Conservation (phyloP, 2,888 invertebrate genomes). For the Molorchus minor region DNA sequence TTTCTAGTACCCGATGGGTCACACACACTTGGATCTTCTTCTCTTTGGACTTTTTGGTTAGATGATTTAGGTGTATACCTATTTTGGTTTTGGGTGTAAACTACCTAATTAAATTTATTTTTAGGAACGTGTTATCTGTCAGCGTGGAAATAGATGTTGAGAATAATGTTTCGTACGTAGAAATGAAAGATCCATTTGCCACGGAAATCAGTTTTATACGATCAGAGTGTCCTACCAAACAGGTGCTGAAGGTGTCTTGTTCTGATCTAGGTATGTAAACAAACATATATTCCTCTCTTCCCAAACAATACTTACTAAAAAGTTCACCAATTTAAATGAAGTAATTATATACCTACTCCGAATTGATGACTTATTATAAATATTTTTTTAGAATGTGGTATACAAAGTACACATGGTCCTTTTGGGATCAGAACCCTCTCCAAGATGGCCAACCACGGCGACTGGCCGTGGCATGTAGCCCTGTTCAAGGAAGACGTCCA, state of each 20-base stretch:
- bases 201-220: slow-evolving; percentile 83
- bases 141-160: slow-evolving; percentile 72
- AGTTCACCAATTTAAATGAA: no score
- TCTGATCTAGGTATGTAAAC: slow-evolving; percentile 76
- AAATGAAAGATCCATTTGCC: slow-evolving; percentile 83
- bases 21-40: no score
- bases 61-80: no score
- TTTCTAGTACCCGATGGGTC: no score
- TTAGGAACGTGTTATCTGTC: slow-evolving; percentile 75
- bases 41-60: no score
- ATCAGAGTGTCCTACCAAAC: slow-evolving; percentile 76
- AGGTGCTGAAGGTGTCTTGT: slow-evolving; percentile 83
- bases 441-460: slow-evolving; percentile 81
- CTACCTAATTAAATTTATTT: no score
- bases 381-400: slow-evolving; percentile 57
- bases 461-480: slow-evolving; percentile 94
- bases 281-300: no score
- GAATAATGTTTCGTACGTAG: slow-evolving; percentile 74
- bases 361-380: no score
- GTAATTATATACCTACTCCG: no score
- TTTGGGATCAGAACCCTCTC: slow-evolving; percentile 62
- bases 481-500: slow-evolving; percentile 85
- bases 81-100: no score
- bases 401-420: slow-evolving; percentile 55
- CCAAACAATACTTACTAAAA: no score